phyloP scores from a whole-genome alignment of 2,113 vertebrate genomes.

The Pygoscelis antarcticus region DNA sequence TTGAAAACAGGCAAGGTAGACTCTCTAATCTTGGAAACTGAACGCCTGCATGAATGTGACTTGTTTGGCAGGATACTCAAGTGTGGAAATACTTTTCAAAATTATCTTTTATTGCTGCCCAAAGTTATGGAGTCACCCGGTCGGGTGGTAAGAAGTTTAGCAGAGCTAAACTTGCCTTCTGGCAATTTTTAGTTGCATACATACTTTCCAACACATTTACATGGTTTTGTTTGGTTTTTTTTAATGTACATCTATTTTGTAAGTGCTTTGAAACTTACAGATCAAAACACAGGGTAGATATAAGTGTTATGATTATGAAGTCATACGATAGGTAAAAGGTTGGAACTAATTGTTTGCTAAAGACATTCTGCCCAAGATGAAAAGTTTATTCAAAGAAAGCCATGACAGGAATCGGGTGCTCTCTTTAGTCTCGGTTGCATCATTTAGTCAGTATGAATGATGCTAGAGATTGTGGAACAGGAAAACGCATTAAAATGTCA shows the following conservation, averaged over 20 bases:
- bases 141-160: background rate
- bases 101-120: background rate
- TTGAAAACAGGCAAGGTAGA: background rate
- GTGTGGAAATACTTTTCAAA: background rate
- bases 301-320: background rate
- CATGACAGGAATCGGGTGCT: background rate
- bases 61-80: background rate
- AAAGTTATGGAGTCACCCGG: background rate
- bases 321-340: background rate
- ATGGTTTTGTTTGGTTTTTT: background rate
- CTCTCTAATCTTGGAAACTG: background rate
- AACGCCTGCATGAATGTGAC: background rate
- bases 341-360: background rate
- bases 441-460: background rate
- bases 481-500: background rate
- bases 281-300: background rate
- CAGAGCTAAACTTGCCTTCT: background rate
- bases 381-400: background rate
- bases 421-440: background rate
- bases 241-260: background rate
- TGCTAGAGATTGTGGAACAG: background rate
- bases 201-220: background rate
- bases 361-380: background rate
- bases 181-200: background rate
- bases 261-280: background rate